Base-by-base conservation (phyloP, 2,888 invertebrate genomes). In the Apocheima hispidaria region DNA sequence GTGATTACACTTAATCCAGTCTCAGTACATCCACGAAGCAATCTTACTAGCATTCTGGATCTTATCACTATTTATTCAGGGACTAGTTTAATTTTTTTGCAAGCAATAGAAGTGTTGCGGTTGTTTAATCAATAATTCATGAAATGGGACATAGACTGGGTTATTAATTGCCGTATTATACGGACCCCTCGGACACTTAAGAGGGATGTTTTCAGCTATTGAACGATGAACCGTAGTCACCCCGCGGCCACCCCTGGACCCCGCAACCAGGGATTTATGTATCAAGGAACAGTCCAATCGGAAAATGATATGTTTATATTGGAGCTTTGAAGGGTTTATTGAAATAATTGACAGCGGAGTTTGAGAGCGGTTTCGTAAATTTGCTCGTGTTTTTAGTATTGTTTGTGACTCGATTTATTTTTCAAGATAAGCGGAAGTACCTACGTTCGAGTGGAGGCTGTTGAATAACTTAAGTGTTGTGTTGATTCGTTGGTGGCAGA, bases 91-190 rank as follows among this genome's bases (percentile, higher is more conserved):
- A 41, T 60, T 63, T 61, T 38, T 63, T 56, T 53, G 16, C 21
- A 40, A 18, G 59, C 38, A 51, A 16, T 60, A 53, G 60, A 64
- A 64, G 44, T 58, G 50, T 61, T 56, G 52, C 33, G 60, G 57
- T 62, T 57, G 59, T 44, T 55, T 61, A 65, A 73, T 79, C 75
- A 75, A 79, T 80, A 78, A 78, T 79, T 79, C 79, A 78, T 77
- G 77, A 70, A 73, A 72, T 70, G 71, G 73, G 72, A 70, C 71
- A 71, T 65, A 65, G 71, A 69, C 66, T 60, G 58, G 66, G 77
- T 73, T 77, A 78, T 79, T 79, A 81, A 81, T 81, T 78, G 77
- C 72, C 70, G 74, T 77, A 79, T 79, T 81, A 81, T 81, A 75
- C 79, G 55, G 65, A 48, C 65, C 55, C 66, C 50, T 55, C 55